Conservation (phyloP, 2,888 invertebrate species). For the Pediacus dermestoides region DNA sequence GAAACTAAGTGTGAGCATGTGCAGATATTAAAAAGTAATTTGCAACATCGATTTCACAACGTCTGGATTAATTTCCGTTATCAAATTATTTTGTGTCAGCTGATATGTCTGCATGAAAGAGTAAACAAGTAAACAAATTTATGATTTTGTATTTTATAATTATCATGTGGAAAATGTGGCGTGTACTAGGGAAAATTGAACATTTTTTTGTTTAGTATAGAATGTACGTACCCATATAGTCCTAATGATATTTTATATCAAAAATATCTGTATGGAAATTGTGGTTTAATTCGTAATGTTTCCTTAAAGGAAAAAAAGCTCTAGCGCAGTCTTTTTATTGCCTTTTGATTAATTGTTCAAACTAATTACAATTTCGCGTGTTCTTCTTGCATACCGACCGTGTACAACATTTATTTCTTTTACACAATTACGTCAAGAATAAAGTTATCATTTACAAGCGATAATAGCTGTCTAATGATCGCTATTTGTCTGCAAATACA, state of each 20-base stretch:
- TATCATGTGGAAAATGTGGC: too few relatives aligned
- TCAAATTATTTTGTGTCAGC: too few relatives aligned
- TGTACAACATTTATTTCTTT: slow-evolving; percentile 5
- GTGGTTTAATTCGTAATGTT: too few relatives aligned
- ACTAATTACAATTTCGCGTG: slow-evolving; percentile 27
- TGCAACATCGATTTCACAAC: slow-evolving; percentile 40
- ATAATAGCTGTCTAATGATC: slow-evolving; percentile 1
- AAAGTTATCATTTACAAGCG: slow-evolving; percentile 3
- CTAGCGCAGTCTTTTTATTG: slow-evolving; percentile 17
- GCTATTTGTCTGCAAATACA: slow-evolving; percentile 2
- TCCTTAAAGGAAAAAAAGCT: background rate
- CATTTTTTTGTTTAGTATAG: too few relatives aligned
- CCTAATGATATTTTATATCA: too few relatives aligned
- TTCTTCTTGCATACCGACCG: background rate
- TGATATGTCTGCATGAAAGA: too few relatives aligned
- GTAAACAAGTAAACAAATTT: too few relatives aligned
- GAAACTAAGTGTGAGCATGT: slow-evolving; percentile 37
- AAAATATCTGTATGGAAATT: too few relatives aligned
- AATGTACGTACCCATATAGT: too few relatives aligned
- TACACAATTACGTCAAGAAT: slow-evolving; percentile 5
- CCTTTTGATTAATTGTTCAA: slow-evolving; percentile 26
- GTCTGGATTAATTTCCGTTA: slow-evolving; percentile 44
- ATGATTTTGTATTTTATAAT: too few relatives aligned
- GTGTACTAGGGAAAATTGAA: too few relatives aligned
- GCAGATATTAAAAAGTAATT: slow-evolving; percentile 44